Base-by-base conservation (phyloP, 1,140 invertebrate species). In the Drosophila hydei region DNA sequence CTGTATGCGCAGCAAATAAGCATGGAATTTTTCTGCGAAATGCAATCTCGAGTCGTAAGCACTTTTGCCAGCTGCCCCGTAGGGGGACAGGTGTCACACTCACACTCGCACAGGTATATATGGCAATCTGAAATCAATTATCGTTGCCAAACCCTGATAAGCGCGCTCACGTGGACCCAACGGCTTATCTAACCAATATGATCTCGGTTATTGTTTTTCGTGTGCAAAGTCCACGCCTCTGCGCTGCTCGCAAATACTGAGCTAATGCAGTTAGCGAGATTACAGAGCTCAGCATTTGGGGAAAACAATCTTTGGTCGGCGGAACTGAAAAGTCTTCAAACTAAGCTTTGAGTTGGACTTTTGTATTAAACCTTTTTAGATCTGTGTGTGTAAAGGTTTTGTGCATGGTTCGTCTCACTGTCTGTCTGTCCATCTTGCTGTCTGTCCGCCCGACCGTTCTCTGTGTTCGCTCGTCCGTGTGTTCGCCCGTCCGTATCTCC, bases 111-210 rank as follows among this genome's bases (percentile, higher is more conserved):
- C 14, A 3, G 8, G n/a, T 14, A 16, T 40, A 14, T 7, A 8
- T 33, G 9, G 16, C 40, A 9, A 18, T 45, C 33, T 12, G 33
- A 58, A 59, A 45, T 64, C 40, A 43, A 12, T 54, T 43, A 33
- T 33, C 36, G 45, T 36, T 30, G n/a, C 18, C 36, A 56, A 56
- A 42, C 54, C 23, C 19, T 21, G 54, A 56, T 56, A 56, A 56
- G 54, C 38, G 8, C 12, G 21, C 51, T 55, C 50, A 55, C 61
- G 61, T 55, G 61, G 50, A 6, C 40, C 16, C 23, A 19, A 19
- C 9, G 18, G 43, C 43, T 45, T n/a, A 54, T 38, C 51, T n/a
- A 16, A 33, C 30, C 12, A 30, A 59, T 8, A 18, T 47, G 38
- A 33, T 59, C 56, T 11, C n/a, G 30, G 25, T 11, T 16, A 47